phyloP scores from a whole-genome alignment of 2,888 invertebrate species.

The Diabrotica balteata region DNA sequence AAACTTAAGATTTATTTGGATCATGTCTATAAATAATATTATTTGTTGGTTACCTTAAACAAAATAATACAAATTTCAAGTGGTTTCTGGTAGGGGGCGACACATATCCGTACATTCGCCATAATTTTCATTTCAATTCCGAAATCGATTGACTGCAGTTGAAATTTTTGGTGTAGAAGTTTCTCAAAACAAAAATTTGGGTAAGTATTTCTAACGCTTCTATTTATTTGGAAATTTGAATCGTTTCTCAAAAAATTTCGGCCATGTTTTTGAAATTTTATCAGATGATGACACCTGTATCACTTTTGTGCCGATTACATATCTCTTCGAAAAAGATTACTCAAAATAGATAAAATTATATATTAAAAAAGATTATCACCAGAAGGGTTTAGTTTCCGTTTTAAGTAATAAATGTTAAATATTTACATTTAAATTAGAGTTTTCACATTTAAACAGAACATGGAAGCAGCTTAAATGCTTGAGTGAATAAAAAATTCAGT shows the following conservation, averaged over 20 bases:
- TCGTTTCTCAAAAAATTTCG: neutral
- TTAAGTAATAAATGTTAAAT: neutral
- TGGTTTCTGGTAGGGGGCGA: constrained; percentile 12
- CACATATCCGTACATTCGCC: neutral
- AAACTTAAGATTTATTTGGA: too few relatives aligned
- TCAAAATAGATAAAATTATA: constrained; percentile 26
- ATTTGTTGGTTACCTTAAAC: neutral
- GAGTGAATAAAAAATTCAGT: neutral
- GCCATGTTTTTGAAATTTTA: constrained; percentile 10
- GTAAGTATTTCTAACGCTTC: constrained; percentile 6
- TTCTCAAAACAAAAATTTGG: neutral
- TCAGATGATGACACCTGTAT: constrained; percentile 4
- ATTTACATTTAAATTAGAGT: too few relatives aligned
- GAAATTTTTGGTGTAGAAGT: constrained; percentile 1
- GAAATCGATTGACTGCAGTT: constrained; percentile 8
- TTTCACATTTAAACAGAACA: too few relatives aligned
- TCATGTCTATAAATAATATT: too few relatives aligned
- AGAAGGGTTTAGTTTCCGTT: constrained; percentile 7
- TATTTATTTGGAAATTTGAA: neutral
- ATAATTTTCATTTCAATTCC: constrained; percentile 22
- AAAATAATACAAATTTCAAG: constrained; percentile 5
- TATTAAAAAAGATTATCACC: constrained; percentile 31
- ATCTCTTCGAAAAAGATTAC: constrained; percentile 34
- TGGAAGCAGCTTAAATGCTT: too few relatives aligned
- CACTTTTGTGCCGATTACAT: constrained; percentile 24